Evolutionary conservation across 2,888 invertebrate species (phyloP).

Genomic region (Girardia tigrina): DNA sequence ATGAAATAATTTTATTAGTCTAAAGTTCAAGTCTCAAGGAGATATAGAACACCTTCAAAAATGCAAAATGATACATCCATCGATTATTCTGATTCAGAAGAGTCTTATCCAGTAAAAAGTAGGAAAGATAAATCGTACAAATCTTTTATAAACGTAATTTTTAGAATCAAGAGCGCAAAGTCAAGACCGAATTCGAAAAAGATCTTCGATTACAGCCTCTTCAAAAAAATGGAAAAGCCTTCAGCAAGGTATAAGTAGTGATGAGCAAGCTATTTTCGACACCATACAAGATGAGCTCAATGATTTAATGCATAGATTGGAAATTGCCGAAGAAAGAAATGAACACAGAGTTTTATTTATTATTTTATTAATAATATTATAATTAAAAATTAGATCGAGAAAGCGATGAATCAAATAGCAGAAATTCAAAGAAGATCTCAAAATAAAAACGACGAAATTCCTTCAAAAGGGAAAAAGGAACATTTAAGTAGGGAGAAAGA

Average conservation of each 20-base stretch:
- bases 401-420: background rate
- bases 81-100: background rate
- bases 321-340: background rate
- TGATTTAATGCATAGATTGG: background rate
- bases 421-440: background rate
- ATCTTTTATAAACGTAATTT: background rate
- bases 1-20: too few species aligned
- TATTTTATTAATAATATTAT: background rate
- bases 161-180: background rate
- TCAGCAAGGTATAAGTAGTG: slow-evolving; percentile 4
- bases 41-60: background rate
- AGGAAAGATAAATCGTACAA: background rate
- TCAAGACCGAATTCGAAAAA: slow-evolving; percentile 3
- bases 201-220: background rate
- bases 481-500: background rate
- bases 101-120: background rate
- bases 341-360: background rate
- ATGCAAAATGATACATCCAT: background rate
- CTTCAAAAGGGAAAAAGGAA: background rate
- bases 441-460: background rate
- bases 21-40: too few species aligned
- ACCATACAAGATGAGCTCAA: background rate
- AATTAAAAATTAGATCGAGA: background rate
- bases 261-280: background rate
- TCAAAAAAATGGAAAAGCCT: background rate